These are phyloP conservation scores for Zalophus californianus DNA, from an alignment of 2,797 vertebrate species.

Conservation along the genomic window DNA sequence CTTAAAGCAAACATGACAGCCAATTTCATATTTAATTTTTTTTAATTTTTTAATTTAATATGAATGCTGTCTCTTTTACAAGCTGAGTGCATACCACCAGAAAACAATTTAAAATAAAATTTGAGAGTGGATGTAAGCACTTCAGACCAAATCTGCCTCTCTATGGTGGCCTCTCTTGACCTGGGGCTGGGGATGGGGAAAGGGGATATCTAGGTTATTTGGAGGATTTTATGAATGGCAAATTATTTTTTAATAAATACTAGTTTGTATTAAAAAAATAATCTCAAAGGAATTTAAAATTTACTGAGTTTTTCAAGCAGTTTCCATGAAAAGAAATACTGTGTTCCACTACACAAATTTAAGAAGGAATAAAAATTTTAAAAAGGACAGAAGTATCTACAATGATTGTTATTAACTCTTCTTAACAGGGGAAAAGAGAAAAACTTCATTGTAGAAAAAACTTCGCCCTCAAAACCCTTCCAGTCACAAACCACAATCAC, in stretches of 20 bases:
- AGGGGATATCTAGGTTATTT: not conserved
- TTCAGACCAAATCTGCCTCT: not conserved
- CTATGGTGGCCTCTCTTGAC: not conserved
- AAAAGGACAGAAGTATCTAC: not conserved
- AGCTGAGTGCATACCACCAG: not conserved
- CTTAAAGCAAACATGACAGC: not conserved
- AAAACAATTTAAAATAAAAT: not conserved
- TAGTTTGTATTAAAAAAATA: not conserved
- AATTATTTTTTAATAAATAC: not conserved
- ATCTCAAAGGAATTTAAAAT: not conserved
- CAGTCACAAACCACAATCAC: slow-evolving; percentile 57
- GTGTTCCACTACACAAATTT: not conserved
- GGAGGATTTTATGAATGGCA: not conserved
- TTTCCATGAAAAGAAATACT: not conserved
- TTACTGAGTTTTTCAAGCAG: slow-evolving; percentile 11
- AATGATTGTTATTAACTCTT: slow-evolving; percentile 70
- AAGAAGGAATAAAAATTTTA: slow-evolving; percentile 45
- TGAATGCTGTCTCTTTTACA: not conserved
- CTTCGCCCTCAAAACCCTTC: slow-evolving; percentile 73
- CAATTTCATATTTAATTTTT: not conserved
- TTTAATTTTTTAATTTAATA: too few relatives aligned
- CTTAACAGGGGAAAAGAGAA: slow-evolving; percentile 77
- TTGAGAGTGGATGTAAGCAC: not conserved
- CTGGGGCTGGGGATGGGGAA: too few relatives aligned
- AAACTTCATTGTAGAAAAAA: slow-evolving; percentile 76